Percentiles rank a stretch among this genome's conserved stretches.
These are phyloP conservation scores for Mizuhopecten yessoensis DNA, from an alignment of 1,140 invertebrate genomes.

Conservation along the genomic window DNA sequence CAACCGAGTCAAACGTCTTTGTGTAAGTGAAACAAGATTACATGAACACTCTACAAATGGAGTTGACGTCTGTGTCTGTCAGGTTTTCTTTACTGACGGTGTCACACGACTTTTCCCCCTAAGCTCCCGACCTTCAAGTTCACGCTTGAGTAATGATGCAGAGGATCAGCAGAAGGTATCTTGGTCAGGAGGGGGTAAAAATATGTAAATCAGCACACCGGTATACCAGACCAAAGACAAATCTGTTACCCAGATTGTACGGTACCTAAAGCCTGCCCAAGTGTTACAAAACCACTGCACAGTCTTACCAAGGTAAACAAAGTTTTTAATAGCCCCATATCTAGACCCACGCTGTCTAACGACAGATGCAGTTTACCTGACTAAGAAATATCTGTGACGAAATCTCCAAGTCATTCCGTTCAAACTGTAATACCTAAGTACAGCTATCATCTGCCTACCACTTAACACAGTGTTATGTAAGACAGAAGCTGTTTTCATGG, in stretches of 20 bases:
- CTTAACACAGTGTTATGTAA: neutral
- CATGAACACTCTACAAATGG: constrained; percentile 13
- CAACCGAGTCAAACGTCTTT: constrained; percentile 21
- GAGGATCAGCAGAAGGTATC: constrained; percentile 13
- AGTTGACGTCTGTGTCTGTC: neutral
- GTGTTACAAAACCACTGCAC: constrained; percentile 7
- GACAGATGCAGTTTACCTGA: constrained; percentile 37
- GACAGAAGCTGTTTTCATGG: constrained; percentile 14
- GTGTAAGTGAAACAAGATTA: constrained; percentile 29
- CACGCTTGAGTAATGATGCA: constrained; percentile 21
- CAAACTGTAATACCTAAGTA: neutral
- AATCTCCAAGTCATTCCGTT: neutral
- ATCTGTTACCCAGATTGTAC: neutral
- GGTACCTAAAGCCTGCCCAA: neutral
- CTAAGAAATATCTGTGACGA: constrained; percentile 6
- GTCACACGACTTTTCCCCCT: neutral
- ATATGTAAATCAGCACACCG: constrained; percentile 2
- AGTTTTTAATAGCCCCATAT: neutral
- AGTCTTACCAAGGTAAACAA: neutral
- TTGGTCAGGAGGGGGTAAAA: constrained; percentile 31
- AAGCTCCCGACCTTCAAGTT: constrained; percentile 2
- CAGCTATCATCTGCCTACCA: neutral
- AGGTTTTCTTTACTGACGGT: neutral
- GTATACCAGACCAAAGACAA: neutral
- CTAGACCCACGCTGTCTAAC: constrained; percentile 17